Conservation (phyloP, 2,113 vertebrate genomes). For the Micronisus gabar region DNA sequence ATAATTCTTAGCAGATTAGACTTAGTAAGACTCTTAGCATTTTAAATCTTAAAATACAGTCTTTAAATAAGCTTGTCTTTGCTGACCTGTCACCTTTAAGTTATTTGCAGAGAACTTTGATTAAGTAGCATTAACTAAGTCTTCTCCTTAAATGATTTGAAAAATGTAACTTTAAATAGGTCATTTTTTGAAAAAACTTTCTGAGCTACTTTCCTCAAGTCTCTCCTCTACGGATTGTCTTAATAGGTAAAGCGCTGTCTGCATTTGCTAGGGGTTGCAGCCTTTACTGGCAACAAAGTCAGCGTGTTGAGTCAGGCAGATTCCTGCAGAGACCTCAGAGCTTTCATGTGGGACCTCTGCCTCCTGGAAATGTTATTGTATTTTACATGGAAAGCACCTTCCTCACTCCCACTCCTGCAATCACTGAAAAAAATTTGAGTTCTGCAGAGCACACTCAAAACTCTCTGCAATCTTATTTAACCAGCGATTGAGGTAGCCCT, state of each 20-base stretch:
- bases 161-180: slow-evolving; percentile 62
- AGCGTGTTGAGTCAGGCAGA: background rate
- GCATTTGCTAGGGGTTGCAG: background rate
- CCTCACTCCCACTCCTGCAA: background rate
- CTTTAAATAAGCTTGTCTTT: slow-evolving; percentile 71
- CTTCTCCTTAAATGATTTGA: slow-evolving; percentile 50
- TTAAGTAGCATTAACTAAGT: slow-evolving; percentile 65
- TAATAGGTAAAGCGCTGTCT: background rate
- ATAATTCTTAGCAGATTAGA: slow-evolving; percentile 70
- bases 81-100: slow-evolving; percentile 72
- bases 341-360: background rate
- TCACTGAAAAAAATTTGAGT: background rate
- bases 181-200: background rate
- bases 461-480: background rate
- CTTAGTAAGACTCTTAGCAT: slow-evolving; percentile 66
- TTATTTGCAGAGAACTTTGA: slow-evolving; percentile 64
- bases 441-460: background rate
- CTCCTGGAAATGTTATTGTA: background rate
- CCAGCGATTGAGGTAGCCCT: background rate
- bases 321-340: background rate
- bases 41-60: slow-evolving; percentile 61
- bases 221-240: background rate
- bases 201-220: background rate
- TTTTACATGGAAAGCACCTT: background rate
- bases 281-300: background rate